phyloP scores from a whole-genome alignment of 2,888 invertebrate species.

The Diloba caeruleocephala region DNA sequence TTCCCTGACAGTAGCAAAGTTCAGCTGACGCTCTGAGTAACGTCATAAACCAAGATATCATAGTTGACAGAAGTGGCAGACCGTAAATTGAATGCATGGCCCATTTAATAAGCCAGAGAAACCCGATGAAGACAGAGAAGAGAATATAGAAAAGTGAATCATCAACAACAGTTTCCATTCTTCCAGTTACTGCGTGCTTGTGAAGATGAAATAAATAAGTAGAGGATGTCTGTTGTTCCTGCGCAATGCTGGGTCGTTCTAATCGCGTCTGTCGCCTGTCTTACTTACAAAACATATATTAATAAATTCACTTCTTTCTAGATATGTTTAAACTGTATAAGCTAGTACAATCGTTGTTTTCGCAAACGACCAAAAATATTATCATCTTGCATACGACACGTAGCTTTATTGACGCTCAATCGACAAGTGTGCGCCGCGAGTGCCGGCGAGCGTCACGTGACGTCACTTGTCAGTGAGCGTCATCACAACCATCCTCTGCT shows the following conservation, averaged over 20 bases:
- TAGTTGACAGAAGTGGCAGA: no score
- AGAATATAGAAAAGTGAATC: not conserved
- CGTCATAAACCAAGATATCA: no score
- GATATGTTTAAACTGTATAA: constrained; percentile 81
- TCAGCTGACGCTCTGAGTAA: no score
- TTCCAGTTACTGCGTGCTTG: not conserved
- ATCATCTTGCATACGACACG: constrained; percentile 50
- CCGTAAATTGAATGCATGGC: no score
- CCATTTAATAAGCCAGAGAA: not conserved
- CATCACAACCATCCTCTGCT: constrained; percentile 62
- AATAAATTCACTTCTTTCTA: constrained; percentile 76
- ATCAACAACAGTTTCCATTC: constrained; percentile 30
- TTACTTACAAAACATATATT: constrained; percentile 65
- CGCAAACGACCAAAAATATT: constrained; percentile 52
- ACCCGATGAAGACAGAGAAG: not conserved
- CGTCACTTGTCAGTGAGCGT: constrained; percentile 3
- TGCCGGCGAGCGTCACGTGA: constrained; percentile 33
- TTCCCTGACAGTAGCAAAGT: not conserved
- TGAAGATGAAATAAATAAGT: constrained; percentile 9
- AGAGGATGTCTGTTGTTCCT: constrained; percentile 30
- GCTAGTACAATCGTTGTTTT: constrained; percentile 62
- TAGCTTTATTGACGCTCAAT: constrained; percentile 49
- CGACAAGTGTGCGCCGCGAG: constrained; percentile 14
- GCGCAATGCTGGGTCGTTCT: constrained; percentile 15
- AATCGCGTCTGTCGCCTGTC: constrained; percentile 61